Base-by-base conservation (phyloP, 2,888 invertebrate genomes). In the Callosobruchus maculatus region DNA sequence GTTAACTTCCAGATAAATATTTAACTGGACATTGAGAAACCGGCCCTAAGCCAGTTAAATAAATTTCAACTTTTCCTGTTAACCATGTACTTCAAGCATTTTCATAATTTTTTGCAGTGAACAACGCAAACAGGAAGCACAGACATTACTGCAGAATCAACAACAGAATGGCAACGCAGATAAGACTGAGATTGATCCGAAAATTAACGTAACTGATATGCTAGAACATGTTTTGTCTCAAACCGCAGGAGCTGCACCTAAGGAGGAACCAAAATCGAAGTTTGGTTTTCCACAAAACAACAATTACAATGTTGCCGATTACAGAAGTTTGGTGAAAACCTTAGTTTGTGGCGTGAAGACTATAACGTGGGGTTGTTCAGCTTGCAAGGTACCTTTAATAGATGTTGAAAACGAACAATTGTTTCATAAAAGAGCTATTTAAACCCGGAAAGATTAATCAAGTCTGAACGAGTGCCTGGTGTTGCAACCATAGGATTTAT, bases 281-380 rank as follows among this genome's bases (percentile, higher is more conserved):
- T 94, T 95, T 81, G 94, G 94, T 0, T 93, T 93, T 81, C 92
- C 94, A 0, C 92, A 92, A 80, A 90, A 91, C 79, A 91, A 89
- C 79, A 94, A 92, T 81, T 93, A 96, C 82, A 96, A 95, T 80
- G 95, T 98, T 0, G 92, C 93, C 0, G 98, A 99, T 84, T 98
- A 97, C 83, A 91, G 97, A 76, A 95, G 95, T 80, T 88, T 98
- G 67, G 97, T 98, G 0, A 98, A 98, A 87, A 98, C 98, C 0
- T 88, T 99, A 31, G 82, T 98, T 0, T 97, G 97, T 82, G 98
- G 97, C 0, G 97, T 97, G 0, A 98, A 98, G 86, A 97, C 97
- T 0, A 97, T 98, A 68, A 97, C 98, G 0, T 98, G 97, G 96
- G 97, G 97, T 0, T 95, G 95, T 83, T 93, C 95, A 0, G 93